Conservation (phyloP, 2,113 vertebrate species). For the Sylvilagus bachmani region DNA sequence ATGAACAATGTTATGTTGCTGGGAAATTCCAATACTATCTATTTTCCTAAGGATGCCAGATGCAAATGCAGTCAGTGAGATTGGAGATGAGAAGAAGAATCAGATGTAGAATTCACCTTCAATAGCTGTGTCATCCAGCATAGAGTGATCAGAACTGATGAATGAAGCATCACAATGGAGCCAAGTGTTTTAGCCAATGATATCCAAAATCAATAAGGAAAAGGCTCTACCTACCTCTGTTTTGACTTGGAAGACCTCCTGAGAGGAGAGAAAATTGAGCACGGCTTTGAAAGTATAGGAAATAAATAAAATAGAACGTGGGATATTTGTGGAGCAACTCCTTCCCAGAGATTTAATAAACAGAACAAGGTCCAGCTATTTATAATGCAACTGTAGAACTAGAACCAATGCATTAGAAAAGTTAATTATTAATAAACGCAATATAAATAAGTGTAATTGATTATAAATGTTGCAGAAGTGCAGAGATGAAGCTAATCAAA, state of each 20-base stretch:
- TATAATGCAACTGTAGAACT: neutral
- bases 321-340: neutral
- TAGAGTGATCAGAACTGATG: neutral
- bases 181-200: neutral
- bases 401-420: neutral
- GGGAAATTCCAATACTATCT: neutral
- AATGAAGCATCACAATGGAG: neutral
- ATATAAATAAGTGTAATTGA: fast-evolving
- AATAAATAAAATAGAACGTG: neutral
- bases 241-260: neutral
- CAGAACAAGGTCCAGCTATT: neutral
- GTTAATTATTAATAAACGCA: neutral
- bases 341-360: neutral
- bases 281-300: neutral
- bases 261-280: neutral
- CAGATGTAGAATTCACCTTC: neutral
- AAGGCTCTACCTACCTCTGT: neutral
- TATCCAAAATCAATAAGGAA: neutral
- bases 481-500: neutral
- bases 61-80: neutral
- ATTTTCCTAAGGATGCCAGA: neutral
- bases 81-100: neutral
- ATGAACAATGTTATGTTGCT: neutral
- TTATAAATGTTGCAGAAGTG: neutral
- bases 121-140: neutral